These are phyloP conservation scores for Lasioglossum lativentre DNA, from an alignment of 2,888 invertebrate genomes.

Conservation along the genomic window DNA sequence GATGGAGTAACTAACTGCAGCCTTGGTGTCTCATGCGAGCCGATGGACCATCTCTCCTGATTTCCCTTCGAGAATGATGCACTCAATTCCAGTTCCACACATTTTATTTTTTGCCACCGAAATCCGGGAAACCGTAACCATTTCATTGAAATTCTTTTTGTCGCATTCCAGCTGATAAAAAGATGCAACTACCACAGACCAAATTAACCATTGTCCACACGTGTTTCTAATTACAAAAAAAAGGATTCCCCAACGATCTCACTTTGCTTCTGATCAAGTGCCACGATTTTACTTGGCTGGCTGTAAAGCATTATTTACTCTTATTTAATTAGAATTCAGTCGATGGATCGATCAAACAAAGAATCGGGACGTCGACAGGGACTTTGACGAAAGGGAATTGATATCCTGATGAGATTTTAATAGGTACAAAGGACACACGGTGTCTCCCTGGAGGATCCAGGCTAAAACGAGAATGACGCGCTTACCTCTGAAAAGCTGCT, in stretches of 20 bases:
- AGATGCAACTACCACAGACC: no score
- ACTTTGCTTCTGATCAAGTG: neutral
- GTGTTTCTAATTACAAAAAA: no score
- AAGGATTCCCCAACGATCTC: no score
- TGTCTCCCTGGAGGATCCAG: slow-evolving; percentile 35
- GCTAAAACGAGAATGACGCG: slow-evolving; percentile 42
- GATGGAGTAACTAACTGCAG: slow-evolving; percentile 73
- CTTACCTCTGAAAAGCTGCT: slow-evolving; percentile 52
- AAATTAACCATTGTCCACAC: no score
- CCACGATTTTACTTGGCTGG: neutral
- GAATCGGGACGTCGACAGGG: neutral
- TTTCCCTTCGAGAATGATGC: neutral
- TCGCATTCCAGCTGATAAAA: neutral
- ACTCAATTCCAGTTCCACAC: neutral
- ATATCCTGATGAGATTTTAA: slow-evolving; percentile 54
- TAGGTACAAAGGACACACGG: slow-evolving; percentile 46
- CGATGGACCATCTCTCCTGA: neutral
- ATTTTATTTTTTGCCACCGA: neutral
- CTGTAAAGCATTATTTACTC: neutral
- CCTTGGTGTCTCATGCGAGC: neutral
- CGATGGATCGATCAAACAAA: slow-evolving; percentile 28
- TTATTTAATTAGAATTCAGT: slow-evolving; percentile 30
- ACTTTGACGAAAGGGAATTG: slow-evolving; percentile 27
- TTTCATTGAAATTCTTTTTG: neutral
- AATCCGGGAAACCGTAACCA: neutral